Conservation (phyloP, 2,888 invertebrate species). For the Lasioglossum zephyrum region DNA sequence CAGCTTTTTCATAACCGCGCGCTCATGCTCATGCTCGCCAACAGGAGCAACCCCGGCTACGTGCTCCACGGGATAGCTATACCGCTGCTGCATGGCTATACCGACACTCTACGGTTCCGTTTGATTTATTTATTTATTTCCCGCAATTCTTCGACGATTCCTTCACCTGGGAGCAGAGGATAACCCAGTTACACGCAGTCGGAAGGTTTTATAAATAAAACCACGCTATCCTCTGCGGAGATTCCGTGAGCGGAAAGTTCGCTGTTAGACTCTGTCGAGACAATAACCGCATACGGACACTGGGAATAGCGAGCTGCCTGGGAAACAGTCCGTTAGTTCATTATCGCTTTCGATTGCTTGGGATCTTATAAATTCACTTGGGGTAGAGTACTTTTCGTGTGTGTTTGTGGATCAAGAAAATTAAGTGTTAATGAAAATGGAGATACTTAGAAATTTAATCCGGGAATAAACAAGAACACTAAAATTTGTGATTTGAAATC, state of each 20-base stretch:
- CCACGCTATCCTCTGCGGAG: neutral
- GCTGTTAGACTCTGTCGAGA: neutral
- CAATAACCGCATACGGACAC: neutral
- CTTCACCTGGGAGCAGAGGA: conserved; percentile 4
- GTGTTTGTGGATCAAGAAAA: neutral
- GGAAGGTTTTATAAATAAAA: conserved; percentile 42
- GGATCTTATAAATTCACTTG: neutral
- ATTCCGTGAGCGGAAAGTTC: neutral
- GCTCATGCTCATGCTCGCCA: neutral
- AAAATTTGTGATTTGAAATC: too few species aligned
- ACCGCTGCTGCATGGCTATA: neutral
- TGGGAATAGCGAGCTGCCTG: neutral
- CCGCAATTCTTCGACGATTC: neutral
- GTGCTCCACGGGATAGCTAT: neutral
- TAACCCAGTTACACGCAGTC: conserved; percentile 28
- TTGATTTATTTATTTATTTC: conserved; percentile 55
- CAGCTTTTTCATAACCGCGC: conserved; percentile 46
- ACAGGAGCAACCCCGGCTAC: conserved; percentile 11
- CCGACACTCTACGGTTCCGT: neutral
- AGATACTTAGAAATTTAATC: neutral
- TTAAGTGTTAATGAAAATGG: neutral
- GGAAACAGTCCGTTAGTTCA: neutral
- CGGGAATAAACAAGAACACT: neutral
- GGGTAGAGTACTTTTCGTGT: neutral
- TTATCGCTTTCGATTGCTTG: too few species aligned